Base-by-base conservation (phyloP, 2,113 vertebrate species). In the Donacobius atricapilla region DNA sequence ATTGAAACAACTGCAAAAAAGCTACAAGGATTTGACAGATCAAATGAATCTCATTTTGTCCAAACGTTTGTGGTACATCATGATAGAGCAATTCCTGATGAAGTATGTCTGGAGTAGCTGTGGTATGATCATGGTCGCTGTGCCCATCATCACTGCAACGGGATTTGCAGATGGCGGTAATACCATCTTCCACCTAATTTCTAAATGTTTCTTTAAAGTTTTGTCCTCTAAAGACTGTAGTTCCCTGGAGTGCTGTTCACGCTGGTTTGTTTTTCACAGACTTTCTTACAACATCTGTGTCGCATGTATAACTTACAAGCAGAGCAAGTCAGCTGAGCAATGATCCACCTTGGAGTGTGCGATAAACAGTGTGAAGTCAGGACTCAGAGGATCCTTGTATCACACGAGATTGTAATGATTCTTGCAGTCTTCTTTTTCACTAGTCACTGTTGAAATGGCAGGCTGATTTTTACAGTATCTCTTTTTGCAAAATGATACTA, bases 1-100 rank as follows among this genome's bases (percentile, higher is more conserved):
- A 98, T 99, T 99, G 99, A 98, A 98, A 48, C 99, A 99, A 95
- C 99, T 99, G 58, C 99, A 99, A 95, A 99, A 99, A 97, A 99
- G 99, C 97, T 99, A 99, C 98, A 98, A 98, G 93, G 98, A 98
- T 73, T 97, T 99, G 97, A 98, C 98, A 6, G 98, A 98, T 50
- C 99, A 99, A 93, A 99, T 99, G 98, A 99, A 99, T 97, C 98
- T 99, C 83, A 99, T 99, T 96, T 98, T 99, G 82, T 99, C 99
- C 88, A 99, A 99, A 93, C 99, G 99, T 21, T 98, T 99, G 22
- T 99, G 99, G 99, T 99, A 99, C 97, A 98, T 99, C 97, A 99
- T 99, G 99, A 97, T 99, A 84, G 99, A 99, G 88, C 99, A 99
- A 96, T 99, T 99, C 97, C 98, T 99, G 94, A 99, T 99, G 99